A percentile compares a stretch with the other conserved stretches of the same genome.
These are phyloP conservation scores for Myiozetetes cayanensis DNA, from an alignment of 2,113 vertebrate genomes.

Conservation along the genomic window DNA sequence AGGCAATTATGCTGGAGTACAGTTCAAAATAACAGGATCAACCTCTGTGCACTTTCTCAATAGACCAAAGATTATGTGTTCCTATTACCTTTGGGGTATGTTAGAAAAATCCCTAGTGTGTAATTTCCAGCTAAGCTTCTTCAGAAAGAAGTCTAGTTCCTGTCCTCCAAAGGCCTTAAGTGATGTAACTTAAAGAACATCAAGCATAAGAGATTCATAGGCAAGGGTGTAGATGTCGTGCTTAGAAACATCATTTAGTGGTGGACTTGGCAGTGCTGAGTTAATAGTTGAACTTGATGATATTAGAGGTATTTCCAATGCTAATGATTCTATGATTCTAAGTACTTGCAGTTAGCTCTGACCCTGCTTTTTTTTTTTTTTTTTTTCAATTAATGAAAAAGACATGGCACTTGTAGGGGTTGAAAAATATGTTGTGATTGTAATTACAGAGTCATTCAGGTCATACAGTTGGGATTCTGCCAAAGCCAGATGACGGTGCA, in stretches of 20 bases:
- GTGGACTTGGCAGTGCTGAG: not conserved
- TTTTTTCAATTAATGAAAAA: not conserved
- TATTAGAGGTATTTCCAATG: not conserved
- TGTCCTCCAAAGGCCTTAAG: not conserved
- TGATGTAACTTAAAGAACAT: not conserved
- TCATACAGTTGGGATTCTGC: not conserved
- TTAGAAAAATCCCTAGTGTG: not conserved
- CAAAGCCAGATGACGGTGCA: not conserved
- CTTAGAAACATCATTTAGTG: not conserved
- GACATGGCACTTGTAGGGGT: not conserved
- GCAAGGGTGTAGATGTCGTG: not conserved
- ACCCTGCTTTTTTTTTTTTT: not conserved
- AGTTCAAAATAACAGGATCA: conserved; percentile 12
- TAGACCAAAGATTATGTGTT: not conserved
- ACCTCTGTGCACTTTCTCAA: not conserved
- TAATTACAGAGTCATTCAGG: not conserved
- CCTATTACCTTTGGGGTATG: not conserved
- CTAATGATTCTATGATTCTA: not conserved
- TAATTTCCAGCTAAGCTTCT: conserved; percentile 7
- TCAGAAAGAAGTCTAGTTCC: not conserved
- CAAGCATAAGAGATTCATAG: not conserved
- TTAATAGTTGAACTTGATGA: not conserved
- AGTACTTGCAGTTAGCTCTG: not conserved
- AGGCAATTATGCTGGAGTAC: not conserved
- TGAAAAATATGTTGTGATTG: not conserved